Evolutionary conservation across 1,140 invertebrate genomes (phyloP).

Genomic region (Chymomyza costata): DNA sequence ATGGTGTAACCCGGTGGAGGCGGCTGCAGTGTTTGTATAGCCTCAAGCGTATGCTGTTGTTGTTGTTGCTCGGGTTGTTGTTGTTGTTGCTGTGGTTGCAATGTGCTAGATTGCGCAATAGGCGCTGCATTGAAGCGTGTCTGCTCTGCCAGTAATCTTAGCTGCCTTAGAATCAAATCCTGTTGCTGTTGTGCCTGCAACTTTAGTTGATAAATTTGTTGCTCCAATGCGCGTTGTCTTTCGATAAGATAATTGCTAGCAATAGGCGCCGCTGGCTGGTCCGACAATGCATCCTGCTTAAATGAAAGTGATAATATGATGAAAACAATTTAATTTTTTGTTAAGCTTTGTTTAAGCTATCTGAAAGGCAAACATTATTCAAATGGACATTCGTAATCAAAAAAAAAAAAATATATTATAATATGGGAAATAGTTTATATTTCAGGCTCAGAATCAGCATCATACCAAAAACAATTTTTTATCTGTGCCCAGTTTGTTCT

Average conservation of each 20-base stretch:
- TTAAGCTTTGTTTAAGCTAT: too few relatives aligned
- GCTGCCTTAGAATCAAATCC: slow-evolving; percentile 81
- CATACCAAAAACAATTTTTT: too few relatives aligned
- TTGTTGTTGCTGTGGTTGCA: slow-evolving; percentile 50
- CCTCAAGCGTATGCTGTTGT: slow-evolving; percentile 65
- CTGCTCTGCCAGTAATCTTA: slow-evolving; percentile 79
- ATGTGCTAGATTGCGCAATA: slow-evolving; percentile 58
- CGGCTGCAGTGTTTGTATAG: slow-evolving; percentile 72
- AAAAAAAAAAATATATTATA: too few relatives aligned
- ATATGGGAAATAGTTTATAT: too few relatives aligned
- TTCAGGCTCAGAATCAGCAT: too few relatives aligned
- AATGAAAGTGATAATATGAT: background rate
- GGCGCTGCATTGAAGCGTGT: slow-evolving; percentile 62
- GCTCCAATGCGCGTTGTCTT: slow-evolving; percentile 82
- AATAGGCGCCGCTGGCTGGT: slow-evolving; percentile 44
- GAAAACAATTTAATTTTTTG: background rate
- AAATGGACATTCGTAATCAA: too few relatives aligned
- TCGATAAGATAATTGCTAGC: slow-evolving; percentile 76
- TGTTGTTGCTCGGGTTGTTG: slow-evolving; percentile 34
- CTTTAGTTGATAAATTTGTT: slow-evolving; percentile 80
- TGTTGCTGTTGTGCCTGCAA: slow-evolving; percentile 82
- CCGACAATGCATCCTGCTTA: slow-evolving; percentile 36
- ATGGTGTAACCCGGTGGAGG: slow-evolving; percentile 62
- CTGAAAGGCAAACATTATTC: too few relatives aligned
- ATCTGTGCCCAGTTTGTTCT: too few relatives aligned